A percentile compares a stretch with the other conserved stretches of the same genome.
Evolutionary conservation across 2,797 vertebrate genomes (phyloP).

Genomic region (Pipistrellus nathusii): DNA sequence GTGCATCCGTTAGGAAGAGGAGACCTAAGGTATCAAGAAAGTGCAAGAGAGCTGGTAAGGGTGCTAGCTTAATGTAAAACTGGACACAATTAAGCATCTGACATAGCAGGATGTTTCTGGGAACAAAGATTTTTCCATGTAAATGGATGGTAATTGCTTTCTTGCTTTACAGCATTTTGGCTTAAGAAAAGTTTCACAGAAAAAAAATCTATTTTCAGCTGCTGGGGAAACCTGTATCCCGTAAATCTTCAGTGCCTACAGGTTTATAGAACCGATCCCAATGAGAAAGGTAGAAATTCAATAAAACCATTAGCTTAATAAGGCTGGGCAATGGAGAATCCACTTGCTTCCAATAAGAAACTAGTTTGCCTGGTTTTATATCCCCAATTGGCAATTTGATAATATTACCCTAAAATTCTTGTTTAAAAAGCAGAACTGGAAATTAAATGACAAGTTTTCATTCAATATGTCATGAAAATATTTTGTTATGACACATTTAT

Average conservation of each 20-base stretch:
- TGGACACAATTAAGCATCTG: background rate
- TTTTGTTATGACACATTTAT: slow-evolving; percentile 32
- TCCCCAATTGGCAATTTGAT: slow-evolving; percentile 9
- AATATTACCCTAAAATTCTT: slow-evolving; percentile 44
- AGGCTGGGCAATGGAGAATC: background rate
- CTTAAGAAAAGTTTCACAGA: background rate
- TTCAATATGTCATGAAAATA: background rate
- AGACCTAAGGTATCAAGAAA: background rate
- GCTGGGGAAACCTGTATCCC: background rate
- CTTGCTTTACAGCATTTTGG: background rate
- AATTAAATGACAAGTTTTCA: slow-evolving; percentile 59
- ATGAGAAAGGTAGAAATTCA: slow-evolving; percentile 19
- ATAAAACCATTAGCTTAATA: slow-evolving; percentile 20
- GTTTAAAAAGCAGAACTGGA: slow-evolving; percentile 34
- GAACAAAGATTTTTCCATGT: background rate
- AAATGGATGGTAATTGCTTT: background rate
- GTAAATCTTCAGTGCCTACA: background rate
- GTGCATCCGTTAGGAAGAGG: background rate
- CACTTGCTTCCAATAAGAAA: slow-evolving; percentile 53
- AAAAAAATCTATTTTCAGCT: background rate
- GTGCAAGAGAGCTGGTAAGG: background rate
- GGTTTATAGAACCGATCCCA: slow-evolving; percentile 12
- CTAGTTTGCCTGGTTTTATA: slow-evolving; percentile 14
- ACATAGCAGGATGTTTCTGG: background rate
- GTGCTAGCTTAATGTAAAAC: background rate